phyloP scores from a whole-genome alignment of 1,140 invertebrate species.

The Acromyrmex charruanus region DNA sequence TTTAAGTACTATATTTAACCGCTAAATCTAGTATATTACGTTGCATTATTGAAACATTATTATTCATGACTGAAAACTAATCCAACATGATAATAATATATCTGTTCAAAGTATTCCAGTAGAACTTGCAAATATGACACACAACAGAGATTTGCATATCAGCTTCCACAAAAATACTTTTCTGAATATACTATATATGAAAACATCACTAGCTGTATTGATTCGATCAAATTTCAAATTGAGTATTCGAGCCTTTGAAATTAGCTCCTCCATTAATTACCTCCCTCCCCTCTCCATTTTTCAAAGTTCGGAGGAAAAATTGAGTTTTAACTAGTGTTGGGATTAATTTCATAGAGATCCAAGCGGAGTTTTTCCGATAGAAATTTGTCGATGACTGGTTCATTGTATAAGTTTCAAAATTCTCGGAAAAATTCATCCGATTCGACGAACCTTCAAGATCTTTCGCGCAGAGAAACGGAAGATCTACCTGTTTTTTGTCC shows the following conservation, averaged over 20 bases:
- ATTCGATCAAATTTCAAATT: not conserved
- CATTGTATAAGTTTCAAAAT: constrained; percentile 77
- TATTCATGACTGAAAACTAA: not conserved
- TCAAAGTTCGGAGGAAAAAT: too few species aligned
- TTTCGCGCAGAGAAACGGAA: constrained; percentile 25
- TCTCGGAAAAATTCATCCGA: constrained; percentile 82
- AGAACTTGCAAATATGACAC: not conserved
- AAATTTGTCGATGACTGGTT: constrained; percentile 52
- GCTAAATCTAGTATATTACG: not conserved
- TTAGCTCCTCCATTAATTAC: too few species aligned
- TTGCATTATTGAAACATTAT: constrained; percentile 9
- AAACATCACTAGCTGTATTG: not conserved
- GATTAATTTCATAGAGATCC: too few species aligned
- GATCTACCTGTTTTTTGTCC: constrained; percentile 74
- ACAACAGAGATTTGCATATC: constrained; percentile 14
- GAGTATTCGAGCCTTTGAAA: not conserved
- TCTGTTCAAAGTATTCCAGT: not conserved
- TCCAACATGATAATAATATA: not conserved
- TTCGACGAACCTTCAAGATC: constrained; percentile 79
- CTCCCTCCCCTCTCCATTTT: too few species aligned
- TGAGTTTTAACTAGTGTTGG: too few species aligned
- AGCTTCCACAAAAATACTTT: not conserved
- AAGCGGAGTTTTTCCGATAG: constrained; percentile 10
- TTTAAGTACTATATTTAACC: not conserved
- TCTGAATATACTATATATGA: not conserved